These are phyloP conservation scores for Diadophis punctatus DNA, from an alignment of 2,113 vertebrate species.

Conservation along the genomic window DNA sequence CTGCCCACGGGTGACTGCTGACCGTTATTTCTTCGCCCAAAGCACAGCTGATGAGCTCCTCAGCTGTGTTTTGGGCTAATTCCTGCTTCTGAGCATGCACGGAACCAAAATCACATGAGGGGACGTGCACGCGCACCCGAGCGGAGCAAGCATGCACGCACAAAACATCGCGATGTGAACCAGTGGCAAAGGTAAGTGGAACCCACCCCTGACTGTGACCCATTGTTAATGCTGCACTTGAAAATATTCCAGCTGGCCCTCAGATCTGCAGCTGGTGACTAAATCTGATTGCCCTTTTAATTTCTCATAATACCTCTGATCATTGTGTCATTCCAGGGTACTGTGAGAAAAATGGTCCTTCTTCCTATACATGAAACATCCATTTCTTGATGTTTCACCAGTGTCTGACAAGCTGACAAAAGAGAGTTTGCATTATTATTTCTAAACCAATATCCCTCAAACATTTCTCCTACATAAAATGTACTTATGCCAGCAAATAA, in stretches of 20 bases:
- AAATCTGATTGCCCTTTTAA: background rate
- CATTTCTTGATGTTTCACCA: background rate
- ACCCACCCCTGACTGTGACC: too few species aligned
- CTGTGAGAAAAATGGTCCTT: background rate
- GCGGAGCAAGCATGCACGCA: too few species aligned
- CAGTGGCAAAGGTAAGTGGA: too few species aligned
- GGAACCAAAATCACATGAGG: too few species aligned
- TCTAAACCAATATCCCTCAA: background rate
- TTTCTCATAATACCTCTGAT: background rate
- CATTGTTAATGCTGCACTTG: background rate
- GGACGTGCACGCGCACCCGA: too few species aligned
- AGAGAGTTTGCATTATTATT: background rate
- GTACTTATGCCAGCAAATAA: background rate
- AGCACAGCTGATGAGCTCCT: too few species aligned
- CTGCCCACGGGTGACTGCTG: too few species aligned
- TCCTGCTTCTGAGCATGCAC: too few species aligned
- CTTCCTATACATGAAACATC: background rate
- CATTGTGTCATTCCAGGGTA: background rate
- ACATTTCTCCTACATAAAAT: background rate
- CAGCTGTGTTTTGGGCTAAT: too few species aligned
- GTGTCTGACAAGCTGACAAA: background rate
- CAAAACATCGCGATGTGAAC: too few species aligned
- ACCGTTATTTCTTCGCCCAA: too few species aligned
- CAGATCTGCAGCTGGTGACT: background rate
- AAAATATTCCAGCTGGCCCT: background rate